Base-by-base conservation (phyloP, 2,113 vertebrate genomes). In the Rhinoderma darwinii region DNA sequence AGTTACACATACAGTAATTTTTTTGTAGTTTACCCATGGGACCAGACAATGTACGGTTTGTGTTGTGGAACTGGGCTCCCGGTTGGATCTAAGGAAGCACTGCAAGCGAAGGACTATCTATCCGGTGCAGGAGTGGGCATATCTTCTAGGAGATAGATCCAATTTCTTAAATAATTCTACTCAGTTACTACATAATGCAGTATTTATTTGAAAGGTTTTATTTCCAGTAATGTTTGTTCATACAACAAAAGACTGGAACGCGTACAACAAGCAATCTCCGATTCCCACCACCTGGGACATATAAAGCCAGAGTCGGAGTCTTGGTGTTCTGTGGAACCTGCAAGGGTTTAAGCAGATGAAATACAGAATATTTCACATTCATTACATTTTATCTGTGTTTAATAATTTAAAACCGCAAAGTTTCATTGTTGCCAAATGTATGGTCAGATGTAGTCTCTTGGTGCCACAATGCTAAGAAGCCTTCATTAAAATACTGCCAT, bases 401-500 rank as follows among this genome's bases (percentile, higher is more conserved):
- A 82, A 82, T 63, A 82, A 82, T 44, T 81, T 44, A 81, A 80
- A 81, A 20, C 54, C 61, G 35, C 35, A 54, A 78, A 61, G 35
- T 80, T 37, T 25, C 25, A 20, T 80, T 59, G 47, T 59, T 80
- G 20, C 54, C 35, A 63, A 81, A 61, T 81, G 78, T 81, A 18
- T 41, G 50, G 56, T 81, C 54, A 41, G 78, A 81, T 63, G 78
- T 41, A 43, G 5, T 56, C 22, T n/a, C 51, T 37, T 43, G 35
- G 56, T 81, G 56, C 78, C 50, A 17, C 25, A 15, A 10, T n/a
- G 54, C 51, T 80, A 22, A 25, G 51, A 54, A 56, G 12, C 51
- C 8, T 80, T 25, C 32, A 79, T 59, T 56, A 59, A 22, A 59
- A 25, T 4, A 22, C 20, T 78, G 27, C 0, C 14, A 51, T 77